These are phyloP conservation scores for Spheniscus humboldti DNA, from an alignment of 2,797 vertebrate species.

Conservation along the genomic window DNA sequence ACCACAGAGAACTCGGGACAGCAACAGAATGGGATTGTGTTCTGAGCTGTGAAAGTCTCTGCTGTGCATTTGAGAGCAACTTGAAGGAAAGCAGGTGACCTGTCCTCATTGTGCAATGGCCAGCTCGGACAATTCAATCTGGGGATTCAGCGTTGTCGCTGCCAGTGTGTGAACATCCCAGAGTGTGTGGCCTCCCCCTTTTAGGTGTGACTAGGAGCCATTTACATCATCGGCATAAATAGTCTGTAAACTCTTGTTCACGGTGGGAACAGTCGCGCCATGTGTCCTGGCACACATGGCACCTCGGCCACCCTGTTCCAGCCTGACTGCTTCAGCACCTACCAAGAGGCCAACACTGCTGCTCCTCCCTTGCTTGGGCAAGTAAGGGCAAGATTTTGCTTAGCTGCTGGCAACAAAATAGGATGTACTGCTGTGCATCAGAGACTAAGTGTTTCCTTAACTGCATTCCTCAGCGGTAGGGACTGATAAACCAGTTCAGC, in stretches of 20 bases:
- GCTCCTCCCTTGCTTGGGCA: neutral
- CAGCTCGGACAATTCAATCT: neutral
- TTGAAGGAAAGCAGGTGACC: neutral
- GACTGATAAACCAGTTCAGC: conserved; percentile 27
- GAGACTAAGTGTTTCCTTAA: neutral
- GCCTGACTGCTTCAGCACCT: neutral
- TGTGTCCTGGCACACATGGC: neutral
- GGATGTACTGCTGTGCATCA: neutral
- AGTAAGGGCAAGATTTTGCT: conserved; percentile 13
- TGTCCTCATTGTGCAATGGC: neutral
- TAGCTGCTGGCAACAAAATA: neutral
- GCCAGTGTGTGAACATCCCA: neutral
- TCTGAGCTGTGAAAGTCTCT: neutral
- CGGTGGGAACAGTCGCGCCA: neutral
- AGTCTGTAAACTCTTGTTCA: neutral
- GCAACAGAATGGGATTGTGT: neutral
- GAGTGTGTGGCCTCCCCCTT: neutral
- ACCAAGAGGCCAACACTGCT: neutral
- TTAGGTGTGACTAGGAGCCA: neutral
- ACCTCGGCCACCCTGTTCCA: neutral
- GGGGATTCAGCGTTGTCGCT: neutral
- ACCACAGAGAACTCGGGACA: neutral
- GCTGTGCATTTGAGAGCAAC: neutral
- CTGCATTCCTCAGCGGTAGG: conserved; percentile 7
- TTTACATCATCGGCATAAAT: neutral